Conservation (phyloP, 2,113 vertebrate species). For the zebrafish (Danio rerio) region GRCz12tu NC_133194.1:32088001-32088500, state of each 20-base stretch:
- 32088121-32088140: background rate
- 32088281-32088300: conserved; percentile 17
- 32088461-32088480: conserved; percentile 19
- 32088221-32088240: conserved; percentile 16
- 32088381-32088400: conserved; percentile 15
- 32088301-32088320: background rate
- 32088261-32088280: background rate
- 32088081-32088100: background rate
- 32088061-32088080: background rate
- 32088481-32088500: conserved; percentile 16
- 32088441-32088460: conserved; percentile 4
- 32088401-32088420: conserved; percentile 25
- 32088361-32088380: conserved; percentile 6
- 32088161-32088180: background rate
- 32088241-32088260: conserved; percentile 18
- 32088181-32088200: conserved; percentile 1
- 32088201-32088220: conserved; percentile 17
- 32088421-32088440: conserved; percentile 29
- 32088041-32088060: background rate
- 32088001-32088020: background rate
- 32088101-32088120: conserved; percentile 9
- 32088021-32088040: background rate
- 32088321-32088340: conserved; percentile 19
- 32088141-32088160: background rate
- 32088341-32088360: conserved; percentile 11